Conservation (phyloP, 2,797 vertebrate species). For the Phataginus tricuspis region DNA sequence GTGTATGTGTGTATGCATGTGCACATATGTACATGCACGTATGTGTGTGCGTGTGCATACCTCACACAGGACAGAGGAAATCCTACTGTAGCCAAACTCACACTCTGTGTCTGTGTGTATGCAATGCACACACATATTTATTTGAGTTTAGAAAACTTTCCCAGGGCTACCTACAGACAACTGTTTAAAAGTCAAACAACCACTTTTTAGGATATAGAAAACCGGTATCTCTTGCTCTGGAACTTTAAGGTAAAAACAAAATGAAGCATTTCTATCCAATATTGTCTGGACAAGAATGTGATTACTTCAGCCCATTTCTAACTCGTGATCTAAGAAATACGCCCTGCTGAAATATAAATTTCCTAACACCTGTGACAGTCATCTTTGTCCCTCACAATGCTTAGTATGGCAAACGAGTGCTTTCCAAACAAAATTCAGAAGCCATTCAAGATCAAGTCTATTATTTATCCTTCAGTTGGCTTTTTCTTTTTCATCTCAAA, state of each 20-base stretch:
- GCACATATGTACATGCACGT: too few relatives aligned
- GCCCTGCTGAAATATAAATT: background rate
- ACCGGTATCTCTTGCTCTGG: background rate
- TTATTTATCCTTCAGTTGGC: background rate
- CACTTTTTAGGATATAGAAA: constrained; percentile 27
- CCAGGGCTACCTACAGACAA: background rate
- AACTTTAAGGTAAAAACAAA: constrained; percentile 21
- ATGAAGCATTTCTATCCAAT: background rate
- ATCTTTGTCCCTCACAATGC: background rate
- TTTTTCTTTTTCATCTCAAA: background rate
- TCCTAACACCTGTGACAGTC: background rate
- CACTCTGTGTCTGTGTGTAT: background rate
- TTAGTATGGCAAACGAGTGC: background rate
- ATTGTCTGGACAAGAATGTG: background rate
- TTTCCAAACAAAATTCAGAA: constrained; percentile 19
- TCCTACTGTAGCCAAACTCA: background rate
- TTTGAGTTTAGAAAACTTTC: background rate
- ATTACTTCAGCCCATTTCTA: background rate
- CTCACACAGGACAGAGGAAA: background rate
- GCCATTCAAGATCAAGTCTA: background rate
- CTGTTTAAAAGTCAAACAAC: background rate
- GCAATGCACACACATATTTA: background rate
- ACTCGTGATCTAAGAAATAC: background rate
- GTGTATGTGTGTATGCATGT: background rate
- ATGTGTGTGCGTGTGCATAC: background rate